A percentile compares a stretch with the other conserved stretches of the same genome.
Evolutionary conservation across 2,113 vertebrate species (phyloP).

Genomic region (Tursiops truncatus): DNA sequence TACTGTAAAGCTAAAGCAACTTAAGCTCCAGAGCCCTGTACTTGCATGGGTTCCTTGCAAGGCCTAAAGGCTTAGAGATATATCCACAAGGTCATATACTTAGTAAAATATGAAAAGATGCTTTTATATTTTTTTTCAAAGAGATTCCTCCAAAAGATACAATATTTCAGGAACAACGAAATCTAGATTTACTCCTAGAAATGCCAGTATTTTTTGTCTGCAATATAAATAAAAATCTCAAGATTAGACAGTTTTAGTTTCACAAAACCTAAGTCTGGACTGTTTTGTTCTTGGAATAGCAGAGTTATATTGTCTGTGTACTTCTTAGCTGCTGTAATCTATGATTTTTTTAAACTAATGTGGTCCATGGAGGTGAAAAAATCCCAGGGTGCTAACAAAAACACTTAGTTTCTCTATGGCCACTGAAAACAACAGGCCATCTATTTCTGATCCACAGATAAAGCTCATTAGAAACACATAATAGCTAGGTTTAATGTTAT

Average conservation of each 20-base stretch:
- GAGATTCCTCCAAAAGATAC: neutral
- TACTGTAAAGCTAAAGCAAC: neutral
- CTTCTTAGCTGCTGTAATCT: conserved; percentile 1
- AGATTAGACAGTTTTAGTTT: neutral
- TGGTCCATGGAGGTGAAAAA: neutral
- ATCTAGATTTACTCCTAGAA: neutral
- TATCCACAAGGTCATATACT: neutral
- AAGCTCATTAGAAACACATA: conserved; percentile 24
- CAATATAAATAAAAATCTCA: neutral
- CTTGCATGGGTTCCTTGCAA: neutral
- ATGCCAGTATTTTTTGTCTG: neutral
- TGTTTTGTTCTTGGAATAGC: neutral
- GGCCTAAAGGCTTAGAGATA: neutral
- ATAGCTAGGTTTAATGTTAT: neutral
- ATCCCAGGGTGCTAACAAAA: neutral
- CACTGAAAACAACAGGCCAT: neutral
- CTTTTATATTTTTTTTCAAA: neutral
- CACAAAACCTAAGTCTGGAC: neutral
- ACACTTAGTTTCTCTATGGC: neutral
- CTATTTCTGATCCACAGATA: conserved; percentile 24
- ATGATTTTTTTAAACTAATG: neutral
- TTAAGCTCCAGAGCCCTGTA: neutral
- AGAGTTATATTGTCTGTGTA: neutral
- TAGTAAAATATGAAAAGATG: neutral
- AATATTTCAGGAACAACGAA: neutral